phyloP scores from a whole-genome alignment of 2,888 invertebrate species.

The Pardosa pseudoannulata region DNA sequence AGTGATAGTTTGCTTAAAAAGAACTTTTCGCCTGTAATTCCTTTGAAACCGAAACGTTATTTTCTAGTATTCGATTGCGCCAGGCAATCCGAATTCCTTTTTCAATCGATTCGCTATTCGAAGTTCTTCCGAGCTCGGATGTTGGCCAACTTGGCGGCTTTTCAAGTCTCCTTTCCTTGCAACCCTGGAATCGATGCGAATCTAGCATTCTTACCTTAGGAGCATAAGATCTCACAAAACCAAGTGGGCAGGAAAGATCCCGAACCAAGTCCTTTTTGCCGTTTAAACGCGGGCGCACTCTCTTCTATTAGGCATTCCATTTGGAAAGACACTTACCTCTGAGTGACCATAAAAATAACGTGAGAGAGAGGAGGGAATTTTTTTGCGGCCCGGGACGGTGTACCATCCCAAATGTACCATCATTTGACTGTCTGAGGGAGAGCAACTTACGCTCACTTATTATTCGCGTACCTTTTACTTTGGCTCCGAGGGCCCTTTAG shows the following conservation, averaged over 20 bases:
- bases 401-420: constrained; percentile 48
- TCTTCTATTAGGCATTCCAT: constrained; percentile 69
- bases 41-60: too few species aligned
- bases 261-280: not conserved
- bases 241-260: not conserved
- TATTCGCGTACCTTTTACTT: constrained; percentile 15
- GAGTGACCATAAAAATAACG: constrained; percentile 70
- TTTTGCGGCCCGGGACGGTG: constrained; percentile 11
- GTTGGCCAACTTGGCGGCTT: constrained; percentile 34
- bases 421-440: constrained; percentile 52
- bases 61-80: too few species aligned
- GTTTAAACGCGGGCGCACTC: constrained; percentile 51
- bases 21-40: too few species aligned
- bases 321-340: constrained; percentile 64
- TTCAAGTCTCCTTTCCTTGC: not conserved
- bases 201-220: constrained; percentile 45
- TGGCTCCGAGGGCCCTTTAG: constrained; percentile 53
- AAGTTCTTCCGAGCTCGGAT: not conserved
- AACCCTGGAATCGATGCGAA: constrained; percentile 61
- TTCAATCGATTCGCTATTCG: too few species aligned
- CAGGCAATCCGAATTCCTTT: too few species aligned
- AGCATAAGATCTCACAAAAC: constrained; percentile 56
- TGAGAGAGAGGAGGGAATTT: not conserved
- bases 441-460: constrained; percentile 10
- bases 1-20: too few species aligned